Conservation (phyloP, 2,113 vertebrate genomes). For the Candoia aspera region DNA sequence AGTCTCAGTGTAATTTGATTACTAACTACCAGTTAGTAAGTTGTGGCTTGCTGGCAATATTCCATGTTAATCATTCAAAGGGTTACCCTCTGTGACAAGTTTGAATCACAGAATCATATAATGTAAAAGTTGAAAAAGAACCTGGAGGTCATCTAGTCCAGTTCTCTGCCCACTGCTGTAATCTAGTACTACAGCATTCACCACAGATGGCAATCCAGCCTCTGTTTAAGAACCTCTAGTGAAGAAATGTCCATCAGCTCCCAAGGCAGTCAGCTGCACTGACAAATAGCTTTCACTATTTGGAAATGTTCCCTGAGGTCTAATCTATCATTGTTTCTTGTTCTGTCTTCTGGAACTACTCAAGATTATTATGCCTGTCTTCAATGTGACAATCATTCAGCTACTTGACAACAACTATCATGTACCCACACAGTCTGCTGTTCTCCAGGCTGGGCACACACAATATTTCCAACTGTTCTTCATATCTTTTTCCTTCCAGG, state of each 20-base stretch:
- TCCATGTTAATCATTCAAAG: too few relatives aligned
- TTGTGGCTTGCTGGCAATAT: too few relatives aligned
- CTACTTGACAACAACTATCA: not conserved
- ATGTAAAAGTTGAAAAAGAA: not conserved
- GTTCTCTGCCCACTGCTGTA: not conserved
- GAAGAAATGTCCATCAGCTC: not conserved
- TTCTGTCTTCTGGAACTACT: not conserved
- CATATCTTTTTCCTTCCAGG: not conserved
- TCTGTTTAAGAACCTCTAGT: not conserved
- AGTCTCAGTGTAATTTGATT: too few relatives aligned
- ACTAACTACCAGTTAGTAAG: too few relatives aligned
- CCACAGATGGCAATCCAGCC: not conserved
- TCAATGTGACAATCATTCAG: not conserved
- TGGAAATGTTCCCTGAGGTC: not conserved
- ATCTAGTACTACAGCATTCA: not conserved
- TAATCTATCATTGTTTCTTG: not conserved
- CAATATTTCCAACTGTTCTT: not conserved
- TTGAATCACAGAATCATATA: too few relatives aligned
- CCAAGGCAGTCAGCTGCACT: not conserved
- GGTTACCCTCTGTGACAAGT: too few relatives aligned
- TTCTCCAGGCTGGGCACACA: not conserved
- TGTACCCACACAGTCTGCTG: not conserved
- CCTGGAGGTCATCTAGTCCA: too few relatives aligned
- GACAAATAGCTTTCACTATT: not conserved
- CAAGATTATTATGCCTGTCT: not conserved